phyloP scores from a whole-genome alignment of 2,888 invertebrate species.

The Eupithecia tripunctaria region DNA sequence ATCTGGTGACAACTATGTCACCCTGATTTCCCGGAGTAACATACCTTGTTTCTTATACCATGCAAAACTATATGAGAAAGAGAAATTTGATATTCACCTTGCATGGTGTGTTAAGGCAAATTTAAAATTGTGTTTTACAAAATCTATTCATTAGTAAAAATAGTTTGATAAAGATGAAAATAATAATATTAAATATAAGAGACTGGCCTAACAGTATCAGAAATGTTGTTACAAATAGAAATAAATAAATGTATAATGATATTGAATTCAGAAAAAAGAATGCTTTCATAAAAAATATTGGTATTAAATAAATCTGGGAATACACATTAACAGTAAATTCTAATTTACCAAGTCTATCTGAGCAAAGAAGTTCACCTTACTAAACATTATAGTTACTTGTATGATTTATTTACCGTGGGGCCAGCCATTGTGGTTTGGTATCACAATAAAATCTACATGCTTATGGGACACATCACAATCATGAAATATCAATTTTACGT shows the following conservation, averaged over 20 bases:
- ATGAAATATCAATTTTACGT: slow-evolving; percentile 1
- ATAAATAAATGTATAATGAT: not conserved
- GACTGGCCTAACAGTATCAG: not conserved
- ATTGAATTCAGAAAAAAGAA: not conserved
- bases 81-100: not conserved
- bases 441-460: not conserved
- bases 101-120: not conserved
- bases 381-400: not conserved
- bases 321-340: not conserved
- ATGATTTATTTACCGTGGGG: not conserved
- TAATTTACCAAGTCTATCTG: not conserved
- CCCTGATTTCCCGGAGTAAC: too few relatives aligned
- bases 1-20: too few relatives aligned
- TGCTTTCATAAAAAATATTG: not conserved
- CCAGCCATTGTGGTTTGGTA: not conserved
- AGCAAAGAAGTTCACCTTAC: not conserved
- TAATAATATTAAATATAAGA: not conserved
- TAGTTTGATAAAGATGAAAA: not conserved
- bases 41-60: too few relatives aligned
- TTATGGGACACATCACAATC: not conserved
- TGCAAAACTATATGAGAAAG: too few relatives aligned
- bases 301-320: not conserved
- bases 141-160: not conserved
- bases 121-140: not conserved
- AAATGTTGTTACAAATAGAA: not conserved